Evolutionary conservation across 2,113 vertebrate species (phyloP).

Genomic region (Atrichornis clamosus): DNA sequence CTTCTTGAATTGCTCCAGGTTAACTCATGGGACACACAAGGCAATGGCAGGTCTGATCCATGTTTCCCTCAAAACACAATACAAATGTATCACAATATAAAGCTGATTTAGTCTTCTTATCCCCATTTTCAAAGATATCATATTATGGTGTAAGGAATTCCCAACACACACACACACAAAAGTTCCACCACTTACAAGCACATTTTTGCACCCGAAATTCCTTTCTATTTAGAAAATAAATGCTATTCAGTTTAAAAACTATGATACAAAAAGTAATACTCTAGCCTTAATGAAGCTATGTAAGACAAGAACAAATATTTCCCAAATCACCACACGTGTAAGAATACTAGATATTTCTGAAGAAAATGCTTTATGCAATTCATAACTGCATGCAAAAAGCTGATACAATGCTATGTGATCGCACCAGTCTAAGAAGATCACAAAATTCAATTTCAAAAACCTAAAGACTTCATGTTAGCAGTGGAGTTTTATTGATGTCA

Average conservation of each 20-base stretch:
- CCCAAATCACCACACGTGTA: background rate
- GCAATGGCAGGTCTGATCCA: background rate
- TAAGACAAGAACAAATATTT: background rate
- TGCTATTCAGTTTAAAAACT: background rate
- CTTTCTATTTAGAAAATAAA: background rate
- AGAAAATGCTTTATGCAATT: background rate
- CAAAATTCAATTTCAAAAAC: background rate
- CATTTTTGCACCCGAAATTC: background rate
- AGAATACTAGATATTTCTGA: background rate
- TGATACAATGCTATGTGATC: background rate
- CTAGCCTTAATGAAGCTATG: background rate
- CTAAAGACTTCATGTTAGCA: background rate
- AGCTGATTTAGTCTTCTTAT: background rate
- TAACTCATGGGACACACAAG: rapidly evolving
- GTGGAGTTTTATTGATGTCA: background rate
- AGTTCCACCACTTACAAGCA: background rate
- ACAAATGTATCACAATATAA: background rate
- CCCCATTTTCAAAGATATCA: background rate
- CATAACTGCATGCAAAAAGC: background rate
- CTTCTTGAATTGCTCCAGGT: background rate
- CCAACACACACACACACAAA: background rate
- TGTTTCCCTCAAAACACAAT: background rate
- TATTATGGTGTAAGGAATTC: background rate
- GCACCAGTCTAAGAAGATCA: background rate
- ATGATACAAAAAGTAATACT: background rate